Evolutionary conservation across 2,888 invertebrate genomes (phyloP), one percentile per base, ranked within the genome.

Genomic region (Lepidochrysops patricia): DNA sequence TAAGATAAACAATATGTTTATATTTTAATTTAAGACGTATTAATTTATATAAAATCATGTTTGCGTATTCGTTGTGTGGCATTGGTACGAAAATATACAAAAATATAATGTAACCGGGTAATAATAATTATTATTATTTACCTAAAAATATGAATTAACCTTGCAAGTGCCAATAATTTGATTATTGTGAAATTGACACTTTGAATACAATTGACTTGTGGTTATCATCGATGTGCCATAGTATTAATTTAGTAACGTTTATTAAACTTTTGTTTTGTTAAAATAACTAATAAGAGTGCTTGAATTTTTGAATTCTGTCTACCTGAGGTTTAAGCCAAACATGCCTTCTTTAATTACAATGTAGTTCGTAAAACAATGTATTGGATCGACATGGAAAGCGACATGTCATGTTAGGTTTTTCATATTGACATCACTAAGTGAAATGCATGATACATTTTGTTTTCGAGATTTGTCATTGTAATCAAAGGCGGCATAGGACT

Each of bases 61-160:
- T 54, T 54, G 54, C 54, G 54, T 54, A 54, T 54, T 54, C 54
- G 29, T 54, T 19, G 54, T 54, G 54, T 54, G 54, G 54, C 54
- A 54, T 54, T 54, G 54, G 54, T 54, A 54, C 54, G 6, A 52
- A 15, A 29, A 27, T 15, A 13, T 13, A 27, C 26, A 27, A 52
- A 50, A 12, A 52, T 27, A 23, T 7, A 52, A 26, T 50, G 12
- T 26, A 26, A 26, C 1, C 9, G 29, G 7, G 12, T 23, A 9
- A 23, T 25, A 6, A 1, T 15, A 3, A 9, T n/a, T n/a, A n/a
- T n/a, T n/a, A n/a, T n/a, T n/a, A n/a, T 15, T 54, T 12, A 29
- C 0, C 9, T 52, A 9, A 27, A 52, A n/a, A 50, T 29, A 32
- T 54, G 32, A 54, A 27, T 27, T 19, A 32, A 32, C 29, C 15